Percentiles rank a stretch among this genome's conserved stretches.
Conservation (phyloP, 2,888 invertebrate genomes). For the Drosophila rubida region DNA sequence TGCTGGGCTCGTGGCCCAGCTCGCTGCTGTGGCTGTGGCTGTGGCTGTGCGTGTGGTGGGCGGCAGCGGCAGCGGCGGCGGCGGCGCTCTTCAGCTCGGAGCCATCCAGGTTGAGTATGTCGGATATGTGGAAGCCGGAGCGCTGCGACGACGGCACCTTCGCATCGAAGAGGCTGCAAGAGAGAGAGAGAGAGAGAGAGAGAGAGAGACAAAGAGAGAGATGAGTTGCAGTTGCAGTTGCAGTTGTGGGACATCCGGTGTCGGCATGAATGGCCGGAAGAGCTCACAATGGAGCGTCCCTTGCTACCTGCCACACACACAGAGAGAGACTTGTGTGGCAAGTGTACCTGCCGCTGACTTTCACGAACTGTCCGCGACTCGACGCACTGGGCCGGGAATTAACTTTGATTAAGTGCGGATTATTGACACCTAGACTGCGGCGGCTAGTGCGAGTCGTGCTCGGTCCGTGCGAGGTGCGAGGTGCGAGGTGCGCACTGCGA, state of each 20-base stretch:
- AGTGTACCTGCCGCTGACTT: conserved; percentile 62
- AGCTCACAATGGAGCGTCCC: conserved; percentile 42
- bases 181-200: conserved; percentile 6
- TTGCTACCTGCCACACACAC: conserved; percentile 20
- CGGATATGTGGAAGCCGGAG: conserved; percentile 96
- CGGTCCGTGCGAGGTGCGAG: too few relatives aligned
- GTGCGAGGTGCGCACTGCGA: too few relatives aligned
- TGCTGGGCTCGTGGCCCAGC: conserved; percentile 44
- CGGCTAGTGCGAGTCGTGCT: too few relatives aligned
- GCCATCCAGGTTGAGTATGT: conserved; percentile 95
- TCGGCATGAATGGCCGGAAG: conserved; percentile 70
- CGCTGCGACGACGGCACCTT: conserved; percentile 87
- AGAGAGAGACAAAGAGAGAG: conserved; percentile 3
- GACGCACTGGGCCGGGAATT: conserved; percentile 60
- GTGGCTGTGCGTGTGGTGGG: conserved; percentile 56
- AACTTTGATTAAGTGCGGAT: conserved; percentile 80
- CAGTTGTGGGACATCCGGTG: conserved; percentile 64
- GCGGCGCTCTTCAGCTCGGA: conserved; percentile 84
- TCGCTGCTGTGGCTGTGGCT: conserved; percentile 26
- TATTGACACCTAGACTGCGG: conserved; percentile 82
- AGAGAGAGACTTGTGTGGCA: conserved; percentile 20
- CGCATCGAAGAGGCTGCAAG: conserved; percentile 90
- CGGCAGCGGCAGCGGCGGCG: conserved; percentile 69
- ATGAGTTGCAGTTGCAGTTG: conserved; percentile 18
- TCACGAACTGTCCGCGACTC: conserved; percentile 9